Evolutionary conservation across 1,140 invertebrate genomes (phyloP).

Genomic region (Rhyacophila brunnea): DNA sequence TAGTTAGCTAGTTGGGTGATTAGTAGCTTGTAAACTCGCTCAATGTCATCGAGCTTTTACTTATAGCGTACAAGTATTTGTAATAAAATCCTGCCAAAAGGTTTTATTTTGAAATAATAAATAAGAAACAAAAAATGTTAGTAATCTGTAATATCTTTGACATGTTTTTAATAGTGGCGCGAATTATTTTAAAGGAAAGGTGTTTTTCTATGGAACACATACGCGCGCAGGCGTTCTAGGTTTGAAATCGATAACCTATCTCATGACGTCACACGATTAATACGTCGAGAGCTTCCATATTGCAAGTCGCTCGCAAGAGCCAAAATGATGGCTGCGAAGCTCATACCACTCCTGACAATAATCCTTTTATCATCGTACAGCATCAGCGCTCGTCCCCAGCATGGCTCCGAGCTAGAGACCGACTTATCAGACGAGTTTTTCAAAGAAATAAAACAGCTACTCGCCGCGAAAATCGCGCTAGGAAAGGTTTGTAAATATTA

Average conservation of each 20-base stretch:
- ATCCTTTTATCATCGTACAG: background rate
- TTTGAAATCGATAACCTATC: constrained; percentile 2
- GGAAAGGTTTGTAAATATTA: constrained; percentile 14
- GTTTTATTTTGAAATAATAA: too few relatives aligned
- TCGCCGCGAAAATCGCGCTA: constrained; percentile 32
- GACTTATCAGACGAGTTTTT: constrained; percentile 33
- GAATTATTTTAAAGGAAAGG: too few relatives aligned
- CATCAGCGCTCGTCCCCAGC: constrained; percentile 14
- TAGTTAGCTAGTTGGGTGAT: too few relatives aligned
- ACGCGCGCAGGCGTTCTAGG: too few relatives aligned
- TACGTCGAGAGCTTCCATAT: background rate
- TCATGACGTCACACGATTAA: constrained; percentile 1
- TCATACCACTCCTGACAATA: constrained; percentile 3
- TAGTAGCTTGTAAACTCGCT: too few relatives aligned
- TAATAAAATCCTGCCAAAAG: too few relatives aligned
- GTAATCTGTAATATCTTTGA: too few relatives aligned
- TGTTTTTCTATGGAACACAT: too few relatives aligned
- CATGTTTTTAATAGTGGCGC: too few relatives aligned
- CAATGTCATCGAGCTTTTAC: too few relatives aligned
- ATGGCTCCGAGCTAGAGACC: constrained; percentile 6
- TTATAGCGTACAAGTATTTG: too few relatives aligned
- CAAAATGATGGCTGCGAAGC: constrained; percentile 19
- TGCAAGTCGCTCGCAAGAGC: background rate
- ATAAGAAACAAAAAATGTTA: too few relatives aligned
- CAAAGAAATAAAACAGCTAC: constrained; percentile 38